phyloP scores from a whole-genome alignment of 2,797 vertebrate species.

The Cetoscarus ocellatus region DNA sequence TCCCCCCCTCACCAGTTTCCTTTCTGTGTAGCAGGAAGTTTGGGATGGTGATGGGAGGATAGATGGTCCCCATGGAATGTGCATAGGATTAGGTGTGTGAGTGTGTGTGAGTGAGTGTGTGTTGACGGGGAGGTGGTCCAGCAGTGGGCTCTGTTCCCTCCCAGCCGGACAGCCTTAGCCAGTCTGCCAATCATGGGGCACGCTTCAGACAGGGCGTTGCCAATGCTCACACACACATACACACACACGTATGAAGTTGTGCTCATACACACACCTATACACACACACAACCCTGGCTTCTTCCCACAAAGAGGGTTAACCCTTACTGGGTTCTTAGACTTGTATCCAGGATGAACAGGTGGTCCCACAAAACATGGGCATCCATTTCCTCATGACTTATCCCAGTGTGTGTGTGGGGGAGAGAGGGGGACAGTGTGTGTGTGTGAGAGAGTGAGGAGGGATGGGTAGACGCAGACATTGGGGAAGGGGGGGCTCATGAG shows the following conservation, averaged over 20 bases:
- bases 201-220: slow-evolving; percentile 78
- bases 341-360: slow-evolving; percentile 85
- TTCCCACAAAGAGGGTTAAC: slow-evolving; percentile 79
- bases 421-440: slow-evolving; percentile 19
- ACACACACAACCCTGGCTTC: slow-evolving; percentile 62
- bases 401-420: slow-evolving; percentile 58
- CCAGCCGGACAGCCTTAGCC: slow-evolving; percentile 80
- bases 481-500: slow-evolving; percentile 14
- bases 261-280: slow-evolving; percentile 33
- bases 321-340: slow-evolving; percentile 81
- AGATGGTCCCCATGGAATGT: slow-evolving; percentile 59
- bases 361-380: slow-evolving; percentile 85
- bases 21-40: slow-evolving; percentile 39
- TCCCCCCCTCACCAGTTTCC: not conserved
- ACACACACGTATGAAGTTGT: slow-evolving; percentile 2
- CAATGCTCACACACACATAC: slow-evolving; percentile 46
- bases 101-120: slow-evolving; percentile 38
- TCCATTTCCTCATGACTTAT: slow-evolving; percentile 84
- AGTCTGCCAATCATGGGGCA: slow-evolving; percentile 83
- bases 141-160: slow-evolving; percentile 77
- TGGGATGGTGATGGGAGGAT: slow-evolving; percentile 48
- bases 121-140: slow-evolving; percentile 69
- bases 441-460: slow-evolving; percentile 29
- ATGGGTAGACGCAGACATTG: slow-evolving; percentile 38
- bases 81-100: slow-evolving; percentile 53